A percentile compares a stretch with the other conserved stretches of the same genome.
Conservation (phyloP, 1,140 invertebrate species). For the Cylas formicarius region DNA sequence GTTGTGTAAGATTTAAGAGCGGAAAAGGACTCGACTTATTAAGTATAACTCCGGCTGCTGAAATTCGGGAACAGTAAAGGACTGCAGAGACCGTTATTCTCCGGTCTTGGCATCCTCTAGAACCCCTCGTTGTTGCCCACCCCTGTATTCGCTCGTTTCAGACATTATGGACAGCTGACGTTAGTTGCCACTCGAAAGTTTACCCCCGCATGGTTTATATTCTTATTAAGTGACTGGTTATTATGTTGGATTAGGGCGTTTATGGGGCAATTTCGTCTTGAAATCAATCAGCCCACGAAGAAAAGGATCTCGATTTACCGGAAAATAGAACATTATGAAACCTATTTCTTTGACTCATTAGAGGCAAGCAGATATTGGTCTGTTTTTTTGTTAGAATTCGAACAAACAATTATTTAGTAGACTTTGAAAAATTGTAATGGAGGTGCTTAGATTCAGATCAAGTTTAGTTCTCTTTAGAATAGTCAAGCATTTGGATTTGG, state of each 20-base stretch:
- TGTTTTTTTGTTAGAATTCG: too few relatives aligned
- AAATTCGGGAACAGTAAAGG: neutral
- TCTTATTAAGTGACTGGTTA: conserved; percentile 25
- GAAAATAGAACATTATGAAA: conserved; percentile 15
- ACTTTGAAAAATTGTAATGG: too few relatives aligned
- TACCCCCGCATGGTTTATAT: conserved; percentile 19
- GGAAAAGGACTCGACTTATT: conserved; percentile 9
- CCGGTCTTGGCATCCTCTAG: conserved; percentile 4
- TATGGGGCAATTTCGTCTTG: conserved; percentile 19
- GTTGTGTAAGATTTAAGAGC: conserved; percentile 12
- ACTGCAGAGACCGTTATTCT: neutral
- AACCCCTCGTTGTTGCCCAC: neutral
- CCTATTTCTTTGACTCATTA: too few relatives aligned
- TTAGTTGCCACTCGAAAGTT: conserved; percentile 18
- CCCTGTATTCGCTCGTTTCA: conserved; percentile 6
- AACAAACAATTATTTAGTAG: too few relatives aligned
- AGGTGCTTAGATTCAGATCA: too few relatives aligned
- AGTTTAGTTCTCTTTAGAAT: too few relatives aligned
- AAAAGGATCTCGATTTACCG: conserved; percentile 4
- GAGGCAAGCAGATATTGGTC: too few relatives aligned
- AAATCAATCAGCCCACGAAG: conserved; percentile 21
- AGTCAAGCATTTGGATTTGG: too few relatives aligned
- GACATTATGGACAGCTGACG: conserved; percentile 23
- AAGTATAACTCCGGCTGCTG: conserved; percentile 5
- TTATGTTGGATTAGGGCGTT: conserved; percentile 24